Evolutionary conservation across 2,113 vertebrate genomes (phyloP).

Genomic region (Seriola rivoliana): DNA sequence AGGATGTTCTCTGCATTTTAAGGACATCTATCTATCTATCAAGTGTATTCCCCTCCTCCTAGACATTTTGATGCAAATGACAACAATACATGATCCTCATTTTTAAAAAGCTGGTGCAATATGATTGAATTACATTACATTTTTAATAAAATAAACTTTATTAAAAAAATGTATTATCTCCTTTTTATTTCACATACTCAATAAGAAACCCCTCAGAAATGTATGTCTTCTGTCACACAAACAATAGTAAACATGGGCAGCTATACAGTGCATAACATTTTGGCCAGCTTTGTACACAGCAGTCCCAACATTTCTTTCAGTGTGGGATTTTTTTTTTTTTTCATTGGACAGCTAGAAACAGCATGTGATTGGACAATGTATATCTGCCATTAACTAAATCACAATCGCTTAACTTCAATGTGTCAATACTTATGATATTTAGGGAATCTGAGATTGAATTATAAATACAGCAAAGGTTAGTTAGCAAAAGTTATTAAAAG

Average conservation of each 20-base stretch:
- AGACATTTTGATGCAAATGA: no score
- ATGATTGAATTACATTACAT: neutral
- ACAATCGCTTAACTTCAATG: no score
- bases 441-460: neutral
- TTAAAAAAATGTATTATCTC: no score
- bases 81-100: no score
- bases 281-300: no score
- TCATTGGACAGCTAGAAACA: neutral
- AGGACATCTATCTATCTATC: neutral
- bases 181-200: no score
- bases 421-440: neutral
- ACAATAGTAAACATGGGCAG: neutral
- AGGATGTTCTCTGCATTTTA: neutral
- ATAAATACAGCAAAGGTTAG: neutral
- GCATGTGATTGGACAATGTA: neutral
- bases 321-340: neutral
- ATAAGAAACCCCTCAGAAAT: no score
- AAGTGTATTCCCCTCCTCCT: neutral
- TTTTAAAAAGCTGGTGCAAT: neutral
- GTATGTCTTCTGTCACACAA: neutral
- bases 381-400: slow-evolving; percentile 5
- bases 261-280: neutral
- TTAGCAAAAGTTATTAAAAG: neutral
- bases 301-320: neutral
- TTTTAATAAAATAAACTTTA: neutral